A percentile compares a stretch with the other conserved stretches of the same genome.
phyloP scores from a whole-genome alignment of 2,113 vertebrate species.

The Scomber japonicus region DNA sequence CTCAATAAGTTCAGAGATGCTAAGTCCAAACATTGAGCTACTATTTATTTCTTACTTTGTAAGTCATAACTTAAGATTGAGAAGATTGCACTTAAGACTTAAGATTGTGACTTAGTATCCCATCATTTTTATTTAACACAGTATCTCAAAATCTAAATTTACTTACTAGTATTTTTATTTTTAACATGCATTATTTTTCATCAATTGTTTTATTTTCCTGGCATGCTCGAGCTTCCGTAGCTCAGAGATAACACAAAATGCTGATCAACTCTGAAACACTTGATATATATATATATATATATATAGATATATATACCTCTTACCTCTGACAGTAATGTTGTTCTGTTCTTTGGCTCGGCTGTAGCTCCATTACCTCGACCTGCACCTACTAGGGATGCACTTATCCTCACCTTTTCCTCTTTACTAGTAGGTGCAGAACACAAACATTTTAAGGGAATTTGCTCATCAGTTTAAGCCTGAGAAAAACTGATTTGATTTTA shows the following conservation, averaged over 20 bases:
- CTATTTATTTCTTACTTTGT: too few relatives aligned
- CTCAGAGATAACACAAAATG: not conserved
- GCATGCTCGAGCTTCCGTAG: slow-evolving; percentile 1
- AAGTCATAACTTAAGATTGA: too few relatives aligned
- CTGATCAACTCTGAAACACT: not conserved
- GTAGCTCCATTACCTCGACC: slow-evolving; percentile 72
- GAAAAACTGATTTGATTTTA: slow-evolving; percentile 67
- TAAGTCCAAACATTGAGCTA: not conserved
- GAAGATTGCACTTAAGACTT: too few relatives aligned
- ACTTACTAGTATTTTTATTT: not conserved
- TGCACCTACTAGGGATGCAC: slow-evolving; percentile 84
- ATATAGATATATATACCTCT: not conserved
- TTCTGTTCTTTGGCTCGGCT: slow-evolving; percentile 51
- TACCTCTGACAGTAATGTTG: slow-evolving; percentile 22
- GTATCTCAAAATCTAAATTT: not conserved
- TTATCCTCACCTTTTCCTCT: slow-evolving; percentile 77
- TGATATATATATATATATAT: too few relatives aligned
- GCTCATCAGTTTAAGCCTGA: slow-evolving; percentile 65
- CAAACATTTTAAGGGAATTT: slow-evolving; percentile 79
- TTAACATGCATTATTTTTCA: not conserved
- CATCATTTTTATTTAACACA: not conserved
- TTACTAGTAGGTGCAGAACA: slow-evolving; percentile 78
- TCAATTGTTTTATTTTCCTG: not conserved
- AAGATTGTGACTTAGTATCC: not conserved
- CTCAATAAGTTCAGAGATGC: not conserved